Conservation (phyloP, 2,113 vertebrate genomes). For the Odontophorus gujanensis region DNA sequence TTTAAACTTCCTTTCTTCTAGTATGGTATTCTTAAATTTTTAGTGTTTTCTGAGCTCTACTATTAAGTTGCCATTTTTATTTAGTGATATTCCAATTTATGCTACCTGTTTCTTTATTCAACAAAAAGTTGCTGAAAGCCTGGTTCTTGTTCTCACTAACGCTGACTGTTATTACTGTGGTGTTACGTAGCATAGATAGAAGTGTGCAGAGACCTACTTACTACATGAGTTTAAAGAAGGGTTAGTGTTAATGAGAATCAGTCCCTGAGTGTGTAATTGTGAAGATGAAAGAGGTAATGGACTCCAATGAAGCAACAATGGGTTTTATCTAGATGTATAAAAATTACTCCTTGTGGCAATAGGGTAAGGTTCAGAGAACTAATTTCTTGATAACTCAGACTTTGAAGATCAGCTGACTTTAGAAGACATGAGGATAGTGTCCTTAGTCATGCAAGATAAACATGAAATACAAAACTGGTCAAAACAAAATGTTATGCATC, state of each 20-base stretch:
- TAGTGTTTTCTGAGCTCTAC: background rate
- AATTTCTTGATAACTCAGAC: background rate
- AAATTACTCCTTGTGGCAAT: background rate
- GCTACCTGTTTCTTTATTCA: background rate
- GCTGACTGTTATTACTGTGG: background rate
- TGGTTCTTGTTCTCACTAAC: background rate
- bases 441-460: background rate
- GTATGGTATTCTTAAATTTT: background rate
- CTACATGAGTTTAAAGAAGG: background rate
- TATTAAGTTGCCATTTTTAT: background rate
- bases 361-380: background rate
- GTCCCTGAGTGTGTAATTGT: background rate
- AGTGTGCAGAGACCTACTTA: background rate
- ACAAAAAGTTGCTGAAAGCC: background rate
- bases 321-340: background rate
- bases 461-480: background rate
- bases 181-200: background rate
- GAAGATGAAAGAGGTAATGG: background rate
- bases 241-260: background rate
- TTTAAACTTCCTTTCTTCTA: background rate
- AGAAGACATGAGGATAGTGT: background rate
- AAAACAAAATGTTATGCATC: slow-evolving; percentile 14
- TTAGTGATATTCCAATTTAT: background rate
- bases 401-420: background rate
- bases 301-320: background rate